Conservation (phyloP, 2,888 invertebrate species). For the Caenorhabditis sp. region DNA sequence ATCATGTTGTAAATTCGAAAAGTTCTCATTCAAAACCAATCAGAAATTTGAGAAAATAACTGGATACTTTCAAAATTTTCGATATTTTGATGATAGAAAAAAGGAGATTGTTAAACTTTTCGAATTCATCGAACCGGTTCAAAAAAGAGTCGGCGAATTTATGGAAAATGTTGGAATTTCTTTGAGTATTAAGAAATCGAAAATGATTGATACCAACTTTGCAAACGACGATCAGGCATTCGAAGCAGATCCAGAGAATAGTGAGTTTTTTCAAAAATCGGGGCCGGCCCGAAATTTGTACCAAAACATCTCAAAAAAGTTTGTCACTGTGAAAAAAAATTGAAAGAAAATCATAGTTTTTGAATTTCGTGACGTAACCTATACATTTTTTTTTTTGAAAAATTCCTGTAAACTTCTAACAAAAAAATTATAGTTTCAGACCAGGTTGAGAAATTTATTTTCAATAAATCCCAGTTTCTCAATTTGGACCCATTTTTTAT, state of each 20-base stretch:
- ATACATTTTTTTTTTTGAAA: too few species aligned
- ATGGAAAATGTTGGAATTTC: constrained; percentile 24
- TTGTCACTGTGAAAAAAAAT: too few species aligned
- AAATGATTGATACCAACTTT: constrained; percentile 33
- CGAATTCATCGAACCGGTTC: constrained; percentile 10
- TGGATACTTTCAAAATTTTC: constrained; percentile 64
- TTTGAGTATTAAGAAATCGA: constrained; percentile 18
- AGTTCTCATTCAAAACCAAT: constrained; percentile 13
- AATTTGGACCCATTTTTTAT: too few species aligned
- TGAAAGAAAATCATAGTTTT: background rate
- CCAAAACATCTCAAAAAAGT: constrained; percentile 23
- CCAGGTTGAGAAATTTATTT: too few species aligned
- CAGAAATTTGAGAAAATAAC: constrained; percentile 35
- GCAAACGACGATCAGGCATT: constrained; percentile 36
- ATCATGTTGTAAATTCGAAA: constrained; percentile 54
- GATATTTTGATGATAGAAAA: constrained; percentile 50
- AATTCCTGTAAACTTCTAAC: too few species aligned
- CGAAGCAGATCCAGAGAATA: background rate
- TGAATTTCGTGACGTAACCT: too few species aligned
- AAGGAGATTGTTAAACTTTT: constrained; percentile 7
- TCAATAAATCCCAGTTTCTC: too few species aligned
- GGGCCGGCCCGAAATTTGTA: background rate
- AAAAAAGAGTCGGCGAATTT: constrained; percentile 22
- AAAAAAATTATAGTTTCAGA: too few species aligned
- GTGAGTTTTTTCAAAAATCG: background rate